Percentiles rank a stretch among this genome's conserved stretches.
phyloP scores from a whole-genome alignment of 2,888 invertebrate species.

The Embidobia sp. region DNA sequence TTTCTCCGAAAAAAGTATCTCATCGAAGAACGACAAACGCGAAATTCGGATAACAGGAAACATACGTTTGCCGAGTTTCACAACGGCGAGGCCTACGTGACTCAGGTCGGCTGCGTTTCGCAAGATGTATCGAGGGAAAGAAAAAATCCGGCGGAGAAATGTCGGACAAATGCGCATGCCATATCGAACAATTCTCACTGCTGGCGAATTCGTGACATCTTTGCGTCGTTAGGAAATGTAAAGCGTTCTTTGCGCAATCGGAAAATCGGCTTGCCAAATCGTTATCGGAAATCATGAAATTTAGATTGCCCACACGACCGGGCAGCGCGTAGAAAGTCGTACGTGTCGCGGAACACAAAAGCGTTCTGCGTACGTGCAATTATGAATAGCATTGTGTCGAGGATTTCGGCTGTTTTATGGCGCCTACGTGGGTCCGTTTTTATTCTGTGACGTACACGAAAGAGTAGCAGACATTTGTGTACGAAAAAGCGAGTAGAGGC shows the following conservation, averaged over 20 bases:
- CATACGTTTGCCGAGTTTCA: slow-evolving; percentile 49
- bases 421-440: neutral
- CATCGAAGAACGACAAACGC: slow-evolving; percentile 17
- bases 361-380: slow-evolving; percentile 11
- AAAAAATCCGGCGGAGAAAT: slow-evolving; percentile 27
- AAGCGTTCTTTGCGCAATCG: slow-evolving; percentile 27
- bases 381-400: slow-evolving; percentile 2
- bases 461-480: neutral
- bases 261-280: slow-evolving; percentile 44
- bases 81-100: slow-evolving; percentile 58
- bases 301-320: slow-evolving; percentile 17
- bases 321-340: slow-evolving; percentile 50
- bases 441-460: neutral
- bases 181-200: slow-evolving; percentile 37
- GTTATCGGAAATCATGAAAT: slow-evolving; percentile 44
- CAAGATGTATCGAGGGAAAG: slow-evolving; percentile 12
- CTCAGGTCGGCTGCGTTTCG: slow-evolving; percentile 36
- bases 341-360: slow-evolving; percentile 34
- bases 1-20: neutral
- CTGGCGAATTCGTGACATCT: slow-evolving; percentile 10
- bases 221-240: slow-evolving; percentile 29
- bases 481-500: neutral
- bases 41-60: slow-evolving; percentile 53
- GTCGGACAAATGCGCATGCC: neutral
- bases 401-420: slow-evolving; percentile 3